phyloP scores from a whole-genome alignment of 2,888 invertebrate species.

The Carpatolechia fugitivella region DNA sequence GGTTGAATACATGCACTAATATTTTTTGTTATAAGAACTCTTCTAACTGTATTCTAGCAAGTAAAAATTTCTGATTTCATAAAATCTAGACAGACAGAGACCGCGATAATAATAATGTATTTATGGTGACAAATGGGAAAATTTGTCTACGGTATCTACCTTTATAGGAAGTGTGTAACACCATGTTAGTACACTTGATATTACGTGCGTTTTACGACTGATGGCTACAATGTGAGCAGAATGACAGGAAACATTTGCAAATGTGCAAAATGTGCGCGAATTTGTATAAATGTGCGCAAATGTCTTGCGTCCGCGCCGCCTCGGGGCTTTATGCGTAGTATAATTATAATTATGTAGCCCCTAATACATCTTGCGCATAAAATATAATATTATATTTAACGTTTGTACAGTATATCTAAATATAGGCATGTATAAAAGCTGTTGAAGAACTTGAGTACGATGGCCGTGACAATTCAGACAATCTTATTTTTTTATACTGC shows the following conservation, averaged over 20 bases:
- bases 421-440: too few relatives aligned
- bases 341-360: constrained; percentile 5
- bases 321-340: constrained; percentile 7
- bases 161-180: not conserved
- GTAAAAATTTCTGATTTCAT: too few relatives aligned
- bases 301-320: constrained; percentile 9
- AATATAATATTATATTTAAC: not conserved
- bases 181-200: constrained; percentile 41
- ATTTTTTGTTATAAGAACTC: too few relatives aligned
- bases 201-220: constrained; percentile 40
- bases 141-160: not conserved
- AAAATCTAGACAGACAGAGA: too few relatives aligned
- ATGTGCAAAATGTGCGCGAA: not conserved
- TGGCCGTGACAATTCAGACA: too few relatives aligned
- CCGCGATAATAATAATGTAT: not conserved
- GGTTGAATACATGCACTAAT: too few relatives aligned
- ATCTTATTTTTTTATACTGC: too few relatives aligned
- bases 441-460: too few relatives aligned
- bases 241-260: constrained; percentile 26
- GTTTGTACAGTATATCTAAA: not conserved
- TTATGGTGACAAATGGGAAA: not conserved
- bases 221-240: constrained; percentile 29
- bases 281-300: constrained; percentile 15
- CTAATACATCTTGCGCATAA: not conserved
- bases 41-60: too few relatives aligned